These are phyloP conservation scores for Leucophenga maculata DNA, from an alignment of 2,888 invertebrate species.

Conservation along the genomic window DNA sequence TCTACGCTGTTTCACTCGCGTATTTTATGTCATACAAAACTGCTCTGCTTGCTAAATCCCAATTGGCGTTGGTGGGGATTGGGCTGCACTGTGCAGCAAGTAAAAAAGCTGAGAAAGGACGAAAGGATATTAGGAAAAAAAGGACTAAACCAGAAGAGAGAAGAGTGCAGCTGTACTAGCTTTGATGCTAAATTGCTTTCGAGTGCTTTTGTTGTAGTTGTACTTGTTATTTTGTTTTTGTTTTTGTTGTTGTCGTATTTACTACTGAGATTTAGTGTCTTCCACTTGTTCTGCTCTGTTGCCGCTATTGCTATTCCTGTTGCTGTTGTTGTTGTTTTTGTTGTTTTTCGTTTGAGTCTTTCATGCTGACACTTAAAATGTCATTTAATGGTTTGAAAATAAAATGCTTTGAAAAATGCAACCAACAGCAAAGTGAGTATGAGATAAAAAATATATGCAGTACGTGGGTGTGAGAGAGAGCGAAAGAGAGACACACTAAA, in stretches of 20 bases:
- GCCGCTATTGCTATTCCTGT: slow-evolving; percentile 42
- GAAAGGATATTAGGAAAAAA: too few relatives aligned
- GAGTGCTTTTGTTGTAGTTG: slow-evolving; percentile 51
- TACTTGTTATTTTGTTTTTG: not conserved
- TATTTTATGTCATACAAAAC: not conserved
- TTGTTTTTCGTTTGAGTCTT: slow-evolving; percentile 16
- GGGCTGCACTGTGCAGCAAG: too few relatives aligned
- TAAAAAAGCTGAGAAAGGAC: too few relatives aligned
- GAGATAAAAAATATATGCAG: not conserved
- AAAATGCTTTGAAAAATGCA: slow-evolving; percentile 23
- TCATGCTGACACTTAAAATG: slow-evolving; percentile 58
- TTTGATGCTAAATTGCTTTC: slow-evolving; percentile 59
- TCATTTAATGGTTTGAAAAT: slow-evolving; percentile 48
- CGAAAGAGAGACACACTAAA: too few relatives aligned
- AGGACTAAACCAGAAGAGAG: too few relatives aligned
- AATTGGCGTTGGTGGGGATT: not conserved
- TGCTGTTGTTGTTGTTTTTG: slow-evolving; percentile 3
- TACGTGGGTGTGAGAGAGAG: too few relatives aligned
- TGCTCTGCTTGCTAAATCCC: not conserved
- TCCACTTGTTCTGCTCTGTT: slow-evolving; percentile 15
- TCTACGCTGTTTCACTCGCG: not conserved
- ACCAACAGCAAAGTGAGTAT: not conserved
- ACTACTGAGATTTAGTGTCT: not conserved
- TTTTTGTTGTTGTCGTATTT: not conserved
- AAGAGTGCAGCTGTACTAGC: not conserved